Conservation (phyloP, 2,888 invertebrate genomes). For the Amblyteles armatorius region DNA sequence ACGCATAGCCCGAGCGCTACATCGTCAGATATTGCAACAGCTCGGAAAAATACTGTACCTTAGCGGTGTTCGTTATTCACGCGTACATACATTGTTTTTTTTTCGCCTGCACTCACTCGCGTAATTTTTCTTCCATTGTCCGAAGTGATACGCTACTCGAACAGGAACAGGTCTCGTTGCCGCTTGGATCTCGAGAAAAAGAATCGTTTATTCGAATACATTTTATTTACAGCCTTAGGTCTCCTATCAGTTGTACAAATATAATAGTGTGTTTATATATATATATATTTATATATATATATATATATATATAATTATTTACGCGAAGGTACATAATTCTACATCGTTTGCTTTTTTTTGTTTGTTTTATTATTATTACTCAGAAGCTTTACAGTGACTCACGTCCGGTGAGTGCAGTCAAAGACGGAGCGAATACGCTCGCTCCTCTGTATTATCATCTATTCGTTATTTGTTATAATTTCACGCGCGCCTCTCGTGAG, state of each 20-base stretch:
- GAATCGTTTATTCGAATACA: constrained; percentile 71
- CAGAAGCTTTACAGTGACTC: constrained; percentile 48
- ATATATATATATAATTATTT: constrained; percentile 50
- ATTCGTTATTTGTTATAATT: constrained; percentile 12
- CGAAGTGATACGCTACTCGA: neutral
- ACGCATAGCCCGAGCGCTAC: neutral
- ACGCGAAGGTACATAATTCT: constrained; percentile 44
- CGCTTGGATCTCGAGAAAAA: constrained; percentile 51
- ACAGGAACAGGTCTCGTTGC: neutral
- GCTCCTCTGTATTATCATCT: constrained; percentile 4
- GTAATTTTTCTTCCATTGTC: neutral
- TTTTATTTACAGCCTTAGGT: constrained; percentile 74
- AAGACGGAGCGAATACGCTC: neutral
- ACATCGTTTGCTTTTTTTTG: constrained; percentile 21
- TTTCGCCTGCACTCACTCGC: neutral
- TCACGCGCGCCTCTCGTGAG: neutral
- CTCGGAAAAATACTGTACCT: constrained; percentile 7
- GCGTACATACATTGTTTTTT: neutral
- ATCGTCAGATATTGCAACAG: neutral
- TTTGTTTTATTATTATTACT: constrained; percentile 9
- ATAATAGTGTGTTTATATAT: constrained; percentile 72
- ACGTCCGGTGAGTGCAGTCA: constrained; percentile 17
- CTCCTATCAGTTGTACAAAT: constrained; percentile 73
- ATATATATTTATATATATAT: constrained; percentile 58
- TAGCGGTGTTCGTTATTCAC: neutral